Base-by-base conservation (phyloP, 2,113 vertebrate species). In the Cichladusa arquata region DNA sequence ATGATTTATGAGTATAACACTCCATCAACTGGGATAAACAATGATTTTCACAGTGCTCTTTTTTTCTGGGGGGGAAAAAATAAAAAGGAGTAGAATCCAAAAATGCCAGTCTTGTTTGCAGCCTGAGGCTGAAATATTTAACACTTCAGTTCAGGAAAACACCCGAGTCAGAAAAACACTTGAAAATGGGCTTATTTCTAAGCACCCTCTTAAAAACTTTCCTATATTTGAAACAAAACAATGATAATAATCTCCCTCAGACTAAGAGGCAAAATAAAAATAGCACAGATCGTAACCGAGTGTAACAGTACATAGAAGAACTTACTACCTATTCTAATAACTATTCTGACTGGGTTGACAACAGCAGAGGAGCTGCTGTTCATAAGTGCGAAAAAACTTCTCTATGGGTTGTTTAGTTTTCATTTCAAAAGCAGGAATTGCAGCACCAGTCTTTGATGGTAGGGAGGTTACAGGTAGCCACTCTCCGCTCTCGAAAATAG, bases 1-100 rank as follows among this genome's bases (percentile, higher is more conserved):
- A 79, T 96, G 92, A 97, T 96, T 97, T 97, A 96, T 60, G 79
- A 90, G 62, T 81, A 19, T 88, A 95, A 76, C 92, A 94, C 90
- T 95, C 92, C 51, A 97, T 91, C 95, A 96, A 96, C 33, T 44
- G 81, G 51, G 42, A 80, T 81, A 97, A 93, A 91, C 78, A 95
- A 91, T 2, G 1, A 85, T 91, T 93, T 96, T 88, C 76, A 88
- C 36, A 85, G 62, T 53, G 20, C 4, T 71, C 18, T 66, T 77
- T 87, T 61, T 92, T 67, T 22, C 76, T 53, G n/a, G 10, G 38
- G 36, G 11, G 9, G 4, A 66, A 96, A 82, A 62, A 34, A 71
- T 31, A 51, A 74, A 61, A 36, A 71, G 7, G 15, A 50, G 57
- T 50, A 81, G 28, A 93, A 91, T 84, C 60, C 53, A 81, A 90